Evolutionary conservation across 2,113 vertebrate genomes (phyloP).

Genomic region (Onychostruthus taczanowskii): DNA sequence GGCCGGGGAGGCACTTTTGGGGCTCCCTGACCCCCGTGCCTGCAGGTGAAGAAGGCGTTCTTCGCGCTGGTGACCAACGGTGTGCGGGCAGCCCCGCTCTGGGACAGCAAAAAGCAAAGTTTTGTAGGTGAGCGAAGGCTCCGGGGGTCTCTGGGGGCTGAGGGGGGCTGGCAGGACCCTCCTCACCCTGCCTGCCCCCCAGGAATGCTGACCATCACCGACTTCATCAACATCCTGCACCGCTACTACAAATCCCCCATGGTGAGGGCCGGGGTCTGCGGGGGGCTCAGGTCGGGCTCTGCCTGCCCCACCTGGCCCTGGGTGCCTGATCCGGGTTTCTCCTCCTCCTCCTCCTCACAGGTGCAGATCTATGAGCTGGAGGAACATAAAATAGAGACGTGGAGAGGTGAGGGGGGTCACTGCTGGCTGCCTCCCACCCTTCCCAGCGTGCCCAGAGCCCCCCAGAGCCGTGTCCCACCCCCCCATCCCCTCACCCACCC

Average conservation of each 20-base stretch:
- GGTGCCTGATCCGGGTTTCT: rapidly evolving
- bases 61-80: constrained; percentile 97
- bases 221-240: constrained; percentile 98
- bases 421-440: rapidly evolving
- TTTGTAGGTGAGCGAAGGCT: constrained; percentile 85
- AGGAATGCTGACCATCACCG: constrained; percentile 98
- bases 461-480: rapidly evolving
- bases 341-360: constrained; percentile 64
- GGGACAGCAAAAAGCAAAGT: constrained; percentile 97
- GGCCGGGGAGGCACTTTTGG: neutral
- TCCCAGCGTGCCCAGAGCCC: rapidly evolving
- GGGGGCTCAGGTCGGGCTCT: rapidly evolving
- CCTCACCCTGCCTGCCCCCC: neutral
- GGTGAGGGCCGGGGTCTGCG: constrained; percentile 66
- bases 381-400: constrained; percentile 98
- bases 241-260: constrained; percentile 97
- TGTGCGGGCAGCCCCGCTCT: constrained; percentile 92
- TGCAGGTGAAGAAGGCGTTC: constrained; percentile 96
- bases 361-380: constrained; percentile 98
- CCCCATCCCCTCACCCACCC: neutral
- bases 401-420: constrained; percentile 84
- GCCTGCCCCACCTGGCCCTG: rapidly evolving
- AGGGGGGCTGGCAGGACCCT: neutral
- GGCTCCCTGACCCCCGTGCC: neutral
- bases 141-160: neutral